Percentiles rank a stretch among this genome's conserved stretches.
Conservation (phyloP, 1,140 invertebrate species). For the Charaxes varanes region DNA sequence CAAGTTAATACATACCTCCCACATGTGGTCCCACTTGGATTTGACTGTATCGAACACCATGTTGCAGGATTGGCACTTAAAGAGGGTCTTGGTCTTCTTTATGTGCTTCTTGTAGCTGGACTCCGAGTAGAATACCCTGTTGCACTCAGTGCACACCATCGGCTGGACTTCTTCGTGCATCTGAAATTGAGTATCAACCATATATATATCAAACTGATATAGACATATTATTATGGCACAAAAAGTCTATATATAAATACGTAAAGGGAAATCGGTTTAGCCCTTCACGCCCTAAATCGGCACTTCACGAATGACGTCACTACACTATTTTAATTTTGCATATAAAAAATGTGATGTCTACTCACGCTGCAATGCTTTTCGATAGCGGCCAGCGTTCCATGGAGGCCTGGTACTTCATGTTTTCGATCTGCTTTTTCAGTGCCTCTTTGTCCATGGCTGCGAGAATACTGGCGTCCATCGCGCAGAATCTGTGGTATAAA, state of each 20-base stretch:
- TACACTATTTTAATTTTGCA: conserved; percentile 33
- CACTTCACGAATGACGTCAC: conserved; percentile 57
- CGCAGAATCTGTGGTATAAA: conserved; percentile 74
- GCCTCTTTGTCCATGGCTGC: conserved; percentile 97
- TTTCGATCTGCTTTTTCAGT: conserved; percentile 96
- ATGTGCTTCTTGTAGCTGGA: conserved; percentile 31
- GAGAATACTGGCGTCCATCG: conserved; percentile 92
- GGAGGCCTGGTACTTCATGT: conserved; percentile 95
- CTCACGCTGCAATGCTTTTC: conserved; percentile 96
- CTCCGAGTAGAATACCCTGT: conserved; percentile 30
- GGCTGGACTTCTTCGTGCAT: conserved; percentile 27
- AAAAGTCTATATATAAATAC: not conserved
- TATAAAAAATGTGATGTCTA: conserved; percentile 66
- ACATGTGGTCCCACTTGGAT: conserved; percentile 36
- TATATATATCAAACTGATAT: too few species aligned
- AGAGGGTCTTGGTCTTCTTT: conserved; percentile 5
- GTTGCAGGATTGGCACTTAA: conserved; percentile 16
- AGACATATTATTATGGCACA: too few species aligned
- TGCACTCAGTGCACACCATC: conserved; percentile 28
- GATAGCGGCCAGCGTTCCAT: conserved; percentile 97
- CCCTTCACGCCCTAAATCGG: conserved; percentile 34
- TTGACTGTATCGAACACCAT: conserved; percentile 9
- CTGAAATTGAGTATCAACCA: too few species aligned
- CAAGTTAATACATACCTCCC: conserved; percentile 16
- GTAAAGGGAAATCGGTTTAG: not conserved